Evolutionary conservation across 2,113 vertebrate genomes (phyloP).

Genomic region (Planiliza haematocheilus): DNA sequence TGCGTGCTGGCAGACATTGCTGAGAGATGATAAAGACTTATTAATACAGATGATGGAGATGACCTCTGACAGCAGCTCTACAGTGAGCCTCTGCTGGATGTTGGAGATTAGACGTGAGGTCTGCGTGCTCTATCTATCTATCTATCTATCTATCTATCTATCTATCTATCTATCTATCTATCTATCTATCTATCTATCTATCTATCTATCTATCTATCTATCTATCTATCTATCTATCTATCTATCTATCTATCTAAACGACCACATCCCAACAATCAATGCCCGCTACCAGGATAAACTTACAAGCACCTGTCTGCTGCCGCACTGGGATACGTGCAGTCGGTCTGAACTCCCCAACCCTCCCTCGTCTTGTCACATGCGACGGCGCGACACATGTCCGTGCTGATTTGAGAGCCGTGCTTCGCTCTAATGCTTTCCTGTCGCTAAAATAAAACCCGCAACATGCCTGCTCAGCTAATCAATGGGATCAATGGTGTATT

Average conservation of each 20-base stretch:
- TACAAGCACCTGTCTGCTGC: neutral
- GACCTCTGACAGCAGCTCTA: constrained; percentile 70
- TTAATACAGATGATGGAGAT: constrained; percentile 80
- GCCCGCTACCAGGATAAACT: constrained; percentile 26
- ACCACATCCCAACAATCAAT: constrained; percentile 39
- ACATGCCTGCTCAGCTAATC: constrained; percentile 83
- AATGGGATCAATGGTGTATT: constrained; percentile 73
- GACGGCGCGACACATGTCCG: constrained; percentile 30
- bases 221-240: constrained; percentile 33
- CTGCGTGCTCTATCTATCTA: neutral
- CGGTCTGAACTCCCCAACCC: constrained; percentile 3
- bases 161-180: constrained; percentile 42
- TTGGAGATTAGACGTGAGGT: constrained; percentile 35
- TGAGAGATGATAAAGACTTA: constrained; percentile 72
- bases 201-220: constrained; percentile 36
- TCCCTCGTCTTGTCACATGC: constrained; percentile 36
- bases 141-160: constrained; percentile 36
- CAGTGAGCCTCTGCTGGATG: constrained; percentile 19
- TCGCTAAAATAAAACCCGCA: constrained; percentile 86
- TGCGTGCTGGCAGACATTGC: constrained; percentile 47
- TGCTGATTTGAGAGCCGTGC: constrained; percentile 35
- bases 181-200: constrained; percentile 37
- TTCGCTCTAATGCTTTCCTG: constrained; percentile 83
- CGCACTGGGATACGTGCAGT: constrained; percentile 13
- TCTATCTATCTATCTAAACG: neutral